Conservation (phyloP, 2,888 invertebrate species). For the Crepidodera aurea region DNA sequence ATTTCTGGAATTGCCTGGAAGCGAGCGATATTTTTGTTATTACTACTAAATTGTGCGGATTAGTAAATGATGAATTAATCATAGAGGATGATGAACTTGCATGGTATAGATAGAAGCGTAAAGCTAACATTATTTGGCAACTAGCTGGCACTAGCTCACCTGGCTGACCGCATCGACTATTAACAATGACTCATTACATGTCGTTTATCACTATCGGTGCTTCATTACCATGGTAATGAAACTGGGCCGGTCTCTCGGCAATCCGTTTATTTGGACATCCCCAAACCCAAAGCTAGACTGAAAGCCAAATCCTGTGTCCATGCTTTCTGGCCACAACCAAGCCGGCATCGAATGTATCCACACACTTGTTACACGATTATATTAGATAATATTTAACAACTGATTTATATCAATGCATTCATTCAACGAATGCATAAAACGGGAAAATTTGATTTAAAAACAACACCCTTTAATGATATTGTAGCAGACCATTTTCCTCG, state of each 20-base stretch:
- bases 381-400: background rate
- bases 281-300: constrained; percentile 24
- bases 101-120: constrained; percentile 32
- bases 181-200: constrained; percentile 58
- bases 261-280: constrained; percentile 30
- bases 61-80: constrained; percentile 32
- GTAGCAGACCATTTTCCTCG: too few relatives aligned
- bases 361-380: constrained; percentile 8
- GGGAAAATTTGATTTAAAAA: background rate
- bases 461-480: too few relatives aligned
- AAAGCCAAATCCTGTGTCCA: background rate
- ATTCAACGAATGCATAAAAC: background rate
- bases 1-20: constrained; percentile 26
- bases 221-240: constrained; percentile 57
- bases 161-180: constrained; percentile 51
- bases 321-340: background rate
- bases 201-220: constrained; percentile 58
- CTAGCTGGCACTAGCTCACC: constrained; percentile 47
- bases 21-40: constrained; percentile 32
- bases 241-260: constrained; percentile 38
- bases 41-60: constrained; percentile 30
- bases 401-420: background rate
- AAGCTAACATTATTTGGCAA: constrained; percentile 38
- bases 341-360: background rate
- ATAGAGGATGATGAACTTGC: constrained; percentile 31